phyloP scores from a whole-genome alignment of 35 echinoderm and acorn worm genomes.

The Apostichopus californicus region DNA sequence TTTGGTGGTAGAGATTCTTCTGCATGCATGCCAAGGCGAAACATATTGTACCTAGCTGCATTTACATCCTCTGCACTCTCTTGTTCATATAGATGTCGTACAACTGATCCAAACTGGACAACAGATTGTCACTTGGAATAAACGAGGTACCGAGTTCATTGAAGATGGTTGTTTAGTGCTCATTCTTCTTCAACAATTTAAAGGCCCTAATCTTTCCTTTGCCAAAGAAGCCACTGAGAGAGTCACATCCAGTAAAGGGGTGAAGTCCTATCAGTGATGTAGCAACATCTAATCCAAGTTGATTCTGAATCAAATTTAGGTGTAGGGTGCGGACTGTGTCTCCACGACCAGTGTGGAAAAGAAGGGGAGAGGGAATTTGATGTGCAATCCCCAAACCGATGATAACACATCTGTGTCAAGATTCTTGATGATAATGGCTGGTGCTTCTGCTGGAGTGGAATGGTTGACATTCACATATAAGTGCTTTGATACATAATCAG shows the following conservation, averaged over 20 bases:
- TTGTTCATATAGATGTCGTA: constrained; percentile 63
- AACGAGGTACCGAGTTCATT: constrained; percentile 53
- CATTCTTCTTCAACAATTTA: constrained; percentile 30
- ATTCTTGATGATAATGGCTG: constrained; percentile 44
- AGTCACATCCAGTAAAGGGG: constrained; percentile 65
- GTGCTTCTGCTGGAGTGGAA: too few relatives aligned
- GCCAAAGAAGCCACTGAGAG: constrained; percentile 57
- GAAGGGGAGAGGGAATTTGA: neutral
- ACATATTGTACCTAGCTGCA: constrained; percentile 61
- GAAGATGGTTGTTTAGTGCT: constrained; percentile 23
- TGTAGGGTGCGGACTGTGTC: constrained; percentile 59
- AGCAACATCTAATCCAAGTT: constrained; percentile 25
- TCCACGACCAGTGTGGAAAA: constrained; percentile 44
- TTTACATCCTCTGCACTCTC: constrained; percentile 16
- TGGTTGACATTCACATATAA: too few relatives aligned
- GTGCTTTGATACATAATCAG: too few relatives aligned
- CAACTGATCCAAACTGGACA: constrained; percentile 55
- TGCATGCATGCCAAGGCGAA: neutral
- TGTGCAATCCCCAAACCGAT: constrained; percentile 17
- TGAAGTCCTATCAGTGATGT: constrained; percentile 56
- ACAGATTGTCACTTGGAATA: constrained; percentile 18
- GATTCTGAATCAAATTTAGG: constrained; percentile 32
- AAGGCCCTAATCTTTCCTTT: constrained; percentile 65
- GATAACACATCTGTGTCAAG: constrained; percentile 69
- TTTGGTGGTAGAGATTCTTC: constrained; percentile 73